phyloP scores from a whole-genome alignment of 2,888 invertebrate species.

The Drosophila helvetica region DNA sequence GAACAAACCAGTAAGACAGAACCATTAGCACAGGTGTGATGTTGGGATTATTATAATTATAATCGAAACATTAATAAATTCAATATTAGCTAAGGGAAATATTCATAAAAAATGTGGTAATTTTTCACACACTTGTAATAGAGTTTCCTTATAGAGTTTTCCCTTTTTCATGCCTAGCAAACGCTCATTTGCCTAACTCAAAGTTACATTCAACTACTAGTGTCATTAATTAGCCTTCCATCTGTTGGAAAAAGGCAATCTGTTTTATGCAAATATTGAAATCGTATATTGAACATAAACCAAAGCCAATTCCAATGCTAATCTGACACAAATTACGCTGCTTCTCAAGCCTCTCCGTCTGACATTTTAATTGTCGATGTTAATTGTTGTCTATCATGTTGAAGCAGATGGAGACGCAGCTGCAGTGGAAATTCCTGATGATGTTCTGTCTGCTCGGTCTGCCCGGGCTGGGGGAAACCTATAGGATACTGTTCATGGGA shows the following conservation, averaged over 20 bases:
- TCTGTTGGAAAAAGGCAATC: conserved; percentile 20
- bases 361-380: conserved; percentile 47
- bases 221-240: conserved; percentile 14
- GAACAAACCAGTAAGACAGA: not conserved
- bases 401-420: conserved; percentile 61
- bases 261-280: conserved; percentile 57
- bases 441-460: conserved; percentile 44
- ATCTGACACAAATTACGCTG: conserved; percentile 32
- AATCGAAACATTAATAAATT: conserved; percentile 20
- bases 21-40: conserved; percentile 7
- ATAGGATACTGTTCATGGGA: conserved; percentile 82
- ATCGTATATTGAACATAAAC: conserved; percentile 41
- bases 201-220: conserved; percentile 2
- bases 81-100: conserved; percentile 3
- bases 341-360: conserved; percentile 11
- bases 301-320: conserved; percentile 30
- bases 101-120: conserved; percentile 9
- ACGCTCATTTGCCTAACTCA: conserved; percentile 11
- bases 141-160: conserved; percentile 6
- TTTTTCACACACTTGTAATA: conserved; percentile 6
- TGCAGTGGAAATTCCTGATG: conserved; percentile 49
- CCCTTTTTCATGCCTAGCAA: not conserved
- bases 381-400: conserved; percentile 32
- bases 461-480: conserved; percentile 27
- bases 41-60: not conserved